Base-by-base conservation (phyloP, 2,888 invertebrate genomes). In the Pegoplata infirma region DNA sequence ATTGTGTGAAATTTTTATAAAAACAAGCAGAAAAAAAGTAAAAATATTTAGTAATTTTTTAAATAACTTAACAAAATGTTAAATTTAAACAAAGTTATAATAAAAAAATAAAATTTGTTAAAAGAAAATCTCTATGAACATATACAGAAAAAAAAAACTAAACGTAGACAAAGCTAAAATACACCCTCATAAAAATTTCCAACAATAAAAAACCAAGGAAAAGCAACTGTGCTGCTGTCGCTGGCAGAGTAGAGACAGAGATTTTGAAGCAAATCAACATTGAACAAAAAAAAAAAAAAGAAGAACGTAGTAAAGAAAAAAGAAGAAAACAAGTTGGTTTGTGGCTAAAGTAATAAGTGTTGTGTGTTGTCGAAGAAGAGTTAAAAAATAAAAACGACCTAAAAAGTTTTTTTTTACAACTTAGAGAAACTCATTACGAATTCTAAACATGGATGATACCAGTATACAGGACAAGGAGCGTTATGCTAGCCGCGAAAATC, bases 401-500 rank as follows among this genome's bases (percentile, higher is more conserved):
- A 56, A 71, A 68, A 75, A 71, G 51, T 4, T 28, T 36, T 46
- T 56, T 64, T 56, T 6, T 47, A 17, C 28, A 16, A 16, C 40
- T 23, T 36, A 16, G 44, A 69, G 46, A 69, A 49, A 66, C 23
- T 75, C 36, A 79, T 79, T 75, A 67, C n/a, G 32, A 49, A 81
- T 78, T 81, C 58, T 56, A 76, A 59, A 69, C 71, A 95, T 97
- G 95, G 97, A 97, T 90, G 97, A 97, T 91, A 96, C 96, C 88
- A 96, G 94, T 90, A 94, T 96, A 90, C 97, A 97, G 92, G 98
- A 98, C 90, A 98, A 98, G 91, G 98, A 98, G 90, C 93, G 97
- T 88, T 98, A 97, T 92, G 98, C 98, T 85, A 93, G 96, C 91
- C 96, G 98, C 89, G 98, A 98, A 92, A 98, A 98, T 90, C 98